phyloP scores from a whole-genome alignment of 2,797 vertebrate genomes.

The Tadarida brasiliensis region DNA sequence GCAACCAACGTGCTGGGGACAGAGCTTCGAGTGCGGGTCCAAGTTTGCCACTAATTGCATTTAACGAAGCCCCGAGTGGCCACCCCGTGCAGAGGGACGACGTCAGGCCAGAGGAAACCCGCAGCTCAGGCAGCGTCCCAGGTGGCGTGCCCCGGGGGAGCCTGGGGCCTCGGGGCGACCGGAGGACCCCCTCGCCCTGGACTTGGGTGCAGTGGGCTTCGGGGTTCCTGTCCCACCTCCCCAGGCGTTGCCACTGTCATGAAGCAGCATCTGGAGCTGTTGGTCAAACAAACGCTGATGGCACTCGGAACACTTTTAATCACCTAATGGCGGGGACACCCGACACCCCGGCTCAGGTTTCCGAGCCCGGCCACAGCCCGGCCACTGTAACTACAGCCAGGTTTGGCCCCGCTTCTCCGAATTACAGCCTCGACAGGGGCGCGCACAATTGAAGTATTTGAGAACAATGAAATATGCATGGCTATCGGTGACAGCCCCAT shows the following conservation, averaged over 20 bases:
- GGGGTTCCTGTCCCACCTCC: neutral
- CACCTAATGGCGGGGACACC: conserved; percentile 89
- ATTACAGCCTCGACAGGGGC: conserved; percentile 97
- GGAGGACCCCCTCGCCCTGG: neutral
- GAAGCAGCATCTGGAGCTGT: conserved; percentile 76
- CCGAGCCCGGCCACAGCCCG: conserved; percentile 66
- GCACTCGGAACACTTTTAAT: conserved; percentile 86
- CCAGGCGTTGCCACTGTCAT: neutral
- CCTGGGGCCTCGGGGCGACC: fast-evolving
- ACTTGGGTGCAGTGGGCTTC: fast-evolving
- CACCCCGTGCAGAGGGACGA: fast-evolving
- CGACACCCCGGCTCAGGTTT: conserved; percentile 84
- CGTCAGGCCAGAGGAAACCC: neutral
- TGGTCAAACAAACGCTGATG: conserved; percentile 84
- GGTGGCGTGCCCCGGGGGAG: neutral
- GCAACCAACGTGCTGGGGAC: neutral
- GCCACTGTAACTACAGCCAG: conserved; percentile 95
- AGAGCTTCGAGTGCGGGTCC: neutral
- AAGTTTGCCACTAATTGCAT: neutral
- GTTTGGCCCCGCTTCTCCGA: conserved; percentile 96
- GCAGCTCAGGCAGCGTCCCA: neutral
- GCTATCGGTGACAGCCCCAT: conserved; percentile 98
- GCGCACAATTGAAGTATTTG: conserved; percentile 99
- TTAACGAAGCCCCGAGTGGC: neutral
- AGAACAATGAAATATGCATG: conserved; percentile 99